A percentile compares a stretch with the other conserved stretches of the same genome.
Conservation (phyloP, 2,888 invertebrate species). For the Chrysolina oricalcia region DNA sequence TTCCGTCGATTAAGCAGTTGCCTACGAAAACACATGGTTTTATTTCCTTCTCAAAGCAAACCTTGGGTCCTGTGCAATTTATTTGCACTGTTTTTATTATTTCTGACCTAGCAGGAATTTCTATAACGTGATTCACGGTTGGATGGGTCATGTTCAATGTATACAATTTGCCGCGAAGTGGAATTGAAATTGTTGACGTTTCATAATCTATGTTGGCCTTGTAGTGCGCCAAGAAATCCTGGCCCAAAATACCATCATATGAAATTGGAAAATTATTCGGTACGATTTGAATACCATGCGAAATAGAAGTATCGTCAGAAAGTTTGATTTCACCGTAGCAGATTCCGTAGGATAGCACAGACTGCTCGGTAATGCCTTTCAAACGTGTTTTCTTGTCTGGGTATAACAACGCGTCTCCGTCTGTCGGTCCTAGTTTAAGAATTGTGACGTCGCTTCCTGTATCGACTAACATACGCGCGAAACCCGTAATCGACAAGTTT, state of each 20-base stretch:
- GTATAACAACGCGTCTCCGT: slow-evolving; percentile 31
- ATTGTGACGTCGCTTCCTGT: slow-evolving; percentile 45
- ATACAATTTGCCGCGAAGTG: not conserved
- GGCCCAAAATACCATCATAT: slow-evolving; percentile 43
- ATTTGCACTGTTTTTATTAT: slow-evolving; percentile 8
- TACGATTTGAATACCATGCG: slow-evolving; percentile 43
- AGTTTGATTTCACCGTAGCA: slow-evolving; percentile 34
- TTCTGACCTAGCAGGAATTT: slow-evolving; percentile 15
- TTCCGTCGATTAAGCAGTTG: slow-evolving; percentile 29
- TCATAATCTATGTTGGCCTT: slow-evolving; percentile 4
- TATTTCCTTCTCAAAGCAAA: slow-evolving; percentile 37
- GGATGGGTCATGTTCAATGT: slow-evolving; percentile 10
- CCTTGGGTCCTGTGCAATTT: not conserved
- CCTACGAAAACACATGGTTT: slow-evolving; percentile 31
- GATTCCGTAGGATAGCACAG: slow-evolving; percentile 29
- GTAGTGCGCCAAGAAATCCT: not conserved
- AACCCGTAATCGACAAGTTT: slow-evolving; percentile 31
- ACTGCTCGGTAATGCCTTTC: slow-evolving; percentile 34
- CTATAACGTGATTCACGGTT: not conserved
- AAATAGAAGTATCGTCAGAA: slow-evolving; percentile 9
- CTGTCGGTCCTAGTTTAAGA: slow-evolving; percentile 36
- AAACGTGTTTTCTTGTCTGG: slow-evolving; percentile 27
- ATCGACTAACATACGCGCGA: slow-evolving; percentile 39
- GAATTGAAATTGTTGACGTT: too few relatives aligned
- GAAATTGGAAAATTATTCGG: slow-evolving; percentile 44